Conservation (phyloP, 2,113 vertebrate genomes). For the Motacilla alba region DNA sequence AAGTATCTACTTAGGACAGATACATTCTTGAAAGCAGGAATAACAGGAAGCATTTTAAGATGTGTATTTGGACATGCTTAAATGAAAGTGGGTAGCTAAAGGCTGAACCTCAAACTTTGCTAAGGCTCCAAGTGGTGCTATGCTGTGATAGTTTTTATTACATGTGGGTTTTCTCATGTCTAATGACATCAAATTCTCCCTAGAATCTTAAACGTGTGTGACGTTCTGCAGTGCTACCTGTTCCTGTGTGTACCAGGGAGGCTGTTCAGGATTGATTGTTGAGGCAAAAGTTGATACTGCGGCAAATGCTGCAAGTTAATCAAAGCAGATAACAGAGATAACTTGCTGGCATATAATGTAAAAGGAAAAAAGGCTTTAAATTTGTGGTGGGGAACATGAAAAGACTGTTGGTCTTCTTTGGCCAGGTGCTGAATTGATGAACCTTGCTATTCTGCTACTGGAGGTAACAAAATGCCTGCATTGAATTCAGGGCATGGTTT, state of each 20-base stretch:
- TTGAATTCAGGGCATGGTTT: neutral
- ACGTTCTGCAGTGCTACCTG: neutral
- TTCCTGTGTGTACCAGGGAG: neutral
- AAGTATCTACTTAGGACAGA: neutral
- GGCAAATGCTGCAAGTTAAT: neutral
- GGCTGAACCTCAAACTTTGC: neutral
- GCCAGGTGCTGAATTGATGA: neutral
- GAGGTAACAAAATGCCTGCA: neutral
- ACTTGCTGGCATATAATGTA: neutral
- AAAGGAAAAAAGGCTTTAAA: neutral
- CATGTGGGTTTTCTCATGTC: neutral
- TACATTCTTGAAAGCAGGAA: neutral
- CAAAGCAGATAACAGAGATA: neutral
- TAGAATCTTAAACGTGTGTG: neutral
- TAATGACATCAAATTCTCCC: neutral
- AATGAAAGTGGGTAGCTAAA: neutral
- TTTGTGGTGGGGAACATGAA: neutral
- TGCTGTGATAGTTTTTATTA: neutral
- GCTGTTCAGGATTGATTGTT: neutral
- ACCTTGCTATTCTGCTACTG: neutral
- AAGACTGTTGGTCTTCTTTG: neutral
- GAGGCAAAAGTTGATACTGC: neutral
- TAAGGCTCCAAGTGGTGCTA: neutral
- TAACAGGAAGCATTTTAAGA: neutral
- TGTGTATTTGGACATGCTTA: neutral